Percentiles rank a stretch among this genome's conserved stretches.
These are phyloP conservation scores for Apeira syringaria DNA, from an alignment of 2,888 invertebrate species.

Conservation along the genomic window DNA sequence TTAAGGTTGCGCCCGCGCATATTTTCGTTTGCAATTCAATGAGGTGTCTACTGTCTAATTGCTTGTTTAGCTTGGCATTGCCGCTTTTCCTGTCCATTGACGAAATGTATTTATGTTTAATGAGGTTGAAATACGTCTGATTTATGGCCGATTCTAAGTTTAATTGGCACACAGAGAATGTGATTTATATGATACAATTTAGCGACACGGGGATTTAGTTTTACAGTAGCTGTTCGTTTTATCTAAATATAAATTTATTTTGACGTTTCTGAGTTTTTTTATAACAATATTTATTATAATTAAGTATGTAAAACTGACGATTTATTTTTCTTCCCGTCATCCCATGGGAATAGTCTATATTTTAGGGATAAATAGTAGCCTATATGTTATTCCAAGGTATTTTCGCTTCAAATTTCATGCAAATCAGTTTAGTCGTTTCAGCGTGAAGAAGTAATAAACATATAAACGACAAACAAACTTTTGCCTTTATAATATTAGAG, in stretches of 20 bases:
- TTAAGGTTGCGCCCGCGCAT: conserved; percentile 65
- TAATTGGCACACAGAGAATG: conserved; percentile 37
- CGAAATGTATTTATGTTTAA: conserved; percentile 38
- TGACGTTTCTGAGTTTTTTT: no score
- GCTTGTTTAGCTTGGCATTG: conserved; percentile 62
- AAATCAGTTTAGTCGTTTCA: no score
- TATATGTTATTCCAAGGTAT: no score
- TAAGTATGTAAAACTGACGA: no score
- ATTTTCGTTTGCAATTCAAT: conserved; percentile 69
- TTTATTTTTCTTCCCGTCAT: no score
- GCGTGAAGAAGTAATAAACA: no score
- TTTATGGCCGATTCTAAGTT: conserved; percentile 28
- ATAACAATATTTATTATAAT: no score
- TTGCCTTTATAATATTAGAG: no score
- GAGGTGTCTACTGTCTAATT: conserved; percentile 52
- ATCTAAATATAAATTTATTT: conserved; percentile 14
- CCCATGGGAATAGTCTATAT: no score
- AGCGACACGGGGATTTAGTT: conserved; percentile 21
- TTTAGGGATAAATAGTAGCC: no score
- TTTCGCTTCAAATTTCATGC: no score
- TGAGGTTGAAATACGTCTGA: conserved; percentile 30
- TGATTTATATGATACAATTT: conserved; percentile 53
- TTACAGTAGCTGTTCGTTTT: conserved; percentile 8
- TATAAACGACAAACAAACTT: no score
- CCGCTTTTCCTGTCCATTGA: conserved; percentile 41